Base-by-base conservation (phyloP, 2,888 invertebrate genomes). In the Drosophila putrida region DNA sequence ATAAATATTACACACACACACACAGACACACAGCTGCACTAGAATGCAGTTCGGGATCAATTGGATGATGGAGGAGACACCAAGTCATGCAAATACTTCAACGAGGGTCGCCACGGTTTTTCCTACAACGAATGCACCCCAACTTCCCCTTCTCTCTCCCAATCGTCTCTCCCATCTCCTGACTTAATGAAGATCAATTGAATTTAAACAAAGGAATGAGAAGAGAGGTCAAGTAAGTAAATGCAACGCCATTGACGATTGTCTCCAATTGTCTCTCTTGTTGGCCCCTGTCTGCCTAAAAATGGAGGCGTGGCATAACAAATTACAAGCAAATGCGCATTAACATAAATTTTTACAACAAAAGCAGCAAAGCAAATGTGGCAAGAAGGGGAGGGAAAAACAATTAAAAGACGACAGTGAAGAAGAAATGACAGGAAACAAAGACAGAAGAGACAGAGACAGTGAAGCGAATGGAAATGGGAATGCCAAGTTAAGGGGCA, bases 171-270 rank as follows among this genome's bases (percentile, higher is more conserved):
- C 43, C 13, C 50, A 25, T n/a, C 31, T 15, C 1, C 25, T 31
- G 43, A 78, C 73, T 85, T 88, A 88, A 86, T 86, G 80, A 88
- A 88, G 88, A 86, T 86, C 86, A 86, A 86, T 86, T 88, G 86
- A 86, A 86, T 86, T 86, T 88, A 82, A 86, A 88, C 86, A 86
- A 88, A 88, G 85, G 70, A 68, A 63, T 64, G 59, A 11, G 41
- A 46, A 31, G 36, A n/a, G 72, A 75, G 71, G 76, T 75, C 78
- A 81, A 80, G 75, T 75, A 81, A 80, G 75, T 75, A 67, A 80
- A 74, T 69, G 76, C 67, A 74, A 36, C 57, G 49, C 36, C 72
- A 20, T 20, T 20, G 59, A 75, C 71, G 67, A 76, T 20, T 20
- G 20, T 20, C 20, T 20, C 20, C 75, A 76, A 68, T 72, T 64